Conservation (phyloP, 2,888 invertebrate genomes). For the Melipona beecheii region DNA sequence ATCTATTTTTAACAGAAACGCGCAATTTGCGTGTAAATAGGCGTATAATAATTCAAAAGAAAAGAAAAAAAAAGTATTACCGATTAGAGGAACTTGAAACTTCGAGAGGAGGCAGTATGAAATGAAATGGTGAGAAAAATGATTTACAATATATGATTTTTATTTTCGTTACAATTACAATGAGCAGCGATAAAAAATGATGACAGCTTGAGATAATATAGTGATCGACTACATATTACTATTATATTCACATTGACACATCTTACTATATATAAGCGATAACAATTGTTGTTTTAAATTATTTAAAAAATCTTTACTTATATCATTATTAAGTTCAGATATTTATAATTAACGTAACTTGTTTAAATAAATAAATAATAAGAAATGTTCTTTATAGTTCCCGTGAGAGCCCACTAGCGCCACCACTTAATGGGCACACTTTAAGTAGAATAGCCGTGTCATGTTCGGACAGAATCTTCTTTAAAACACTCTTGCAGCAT, state of each 20-base stretch:
- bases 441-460: not conserved
- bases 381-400: too few species aligned
- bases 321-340: not conserved
- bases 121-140: slow-evolving; percentile 59
- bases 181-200: slow-evolving; percentile 21
- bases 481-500: not conserved
- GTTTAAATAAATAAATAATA: too few species aligned
- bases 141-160: slow-evolving; percentile 60
- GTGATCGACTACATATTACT: not conserved
- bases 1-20: not conserved
- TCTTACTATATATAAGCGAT: not conserved
- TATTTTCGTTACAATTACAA: slow-evolving; percentile 67
- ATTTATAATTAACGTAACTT: not conserved
- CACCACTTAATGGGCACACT: not conserved
- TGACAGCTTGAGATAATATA: slow-evolving; percentile 1
- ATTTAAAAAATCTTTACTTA: not conserved
- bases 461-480: not conserved
- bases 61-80: not conserved
- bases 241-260: not conserved
- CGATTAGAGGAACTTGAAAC: not conserved
- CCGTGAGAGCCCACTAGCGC: not conserved
- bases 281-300: not conserved
- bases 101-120: slow-evolving; percentile 53
- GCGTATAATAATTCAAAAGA: not conserved
- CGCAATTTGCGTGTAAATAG: not conserved